Evolutionary conservation across 2,888 invertebrate species (phyloP).

Genomic region (Orthosia cruda): DNA sequence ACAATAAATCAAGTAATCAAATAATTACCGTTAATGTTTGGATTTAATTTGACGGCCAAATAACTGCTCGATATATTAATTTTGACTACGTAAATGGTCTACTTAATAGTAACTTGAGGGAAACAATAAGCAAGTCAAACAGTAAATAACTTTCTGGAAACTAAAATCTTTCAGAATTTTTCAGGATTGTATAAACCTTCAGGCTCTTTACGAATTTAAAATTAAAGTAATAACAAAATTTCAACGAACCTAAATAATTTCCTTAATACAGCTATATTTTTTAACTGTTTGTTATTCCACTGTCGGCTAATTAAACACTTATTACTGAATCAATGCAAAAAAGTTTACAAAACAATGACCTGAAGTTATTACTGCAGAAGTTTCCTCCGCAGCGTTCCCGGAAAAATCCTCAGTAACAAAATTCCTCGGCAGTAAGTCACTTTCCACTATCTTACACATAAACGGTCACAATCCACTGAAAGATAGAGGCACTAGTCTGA

Average conservation of each 20-base stretch:
- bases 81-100: constrained; percentile 1
- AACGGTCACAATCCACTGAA: constrained; percentile 87
- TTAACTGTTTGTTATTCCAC: not conserved
- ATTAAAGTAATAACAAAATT: not conserved
- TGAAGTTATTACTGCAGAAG: constrained; percentile 76
- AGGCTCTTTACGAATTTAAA: constrained; percentile 22
- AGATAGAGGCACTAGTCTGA: constrained; percentile 76
- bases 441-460: constrained; percentile 85
- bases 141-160: constrained; percentile 31
- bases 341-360: constrained; percentile 71
- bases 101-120: not conserved
- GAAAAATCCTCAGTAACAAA: constrained; percentile 82
- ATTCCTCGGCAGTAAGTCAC: constrained; percentile 85
- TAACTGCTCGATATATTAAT: constrained; percentile 1
- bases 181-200: constrained; percentile 34
- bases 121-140: constrained; percentile 27
- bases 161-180: constrained; percentile 32
- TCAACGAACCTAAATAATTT: not conserved
- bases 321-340: not conserved
- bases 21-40: constrained; percentile 31
- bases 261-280: not conserved
- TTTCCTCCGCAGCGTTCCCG: constrained; percentile 77
- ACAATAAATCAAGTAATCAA: constrained; percentile 27
- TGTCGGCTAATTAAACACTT: constrained; percentile 8
- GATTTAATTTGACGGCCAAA: constrained; percentile 20